A percentile compares a stretch with the other conserved stretches of the same genome.
phyloP scores from a whole-genome alignment of 2,113 vertebrate species.

The Ginglymostoma cirratum region DNA sequence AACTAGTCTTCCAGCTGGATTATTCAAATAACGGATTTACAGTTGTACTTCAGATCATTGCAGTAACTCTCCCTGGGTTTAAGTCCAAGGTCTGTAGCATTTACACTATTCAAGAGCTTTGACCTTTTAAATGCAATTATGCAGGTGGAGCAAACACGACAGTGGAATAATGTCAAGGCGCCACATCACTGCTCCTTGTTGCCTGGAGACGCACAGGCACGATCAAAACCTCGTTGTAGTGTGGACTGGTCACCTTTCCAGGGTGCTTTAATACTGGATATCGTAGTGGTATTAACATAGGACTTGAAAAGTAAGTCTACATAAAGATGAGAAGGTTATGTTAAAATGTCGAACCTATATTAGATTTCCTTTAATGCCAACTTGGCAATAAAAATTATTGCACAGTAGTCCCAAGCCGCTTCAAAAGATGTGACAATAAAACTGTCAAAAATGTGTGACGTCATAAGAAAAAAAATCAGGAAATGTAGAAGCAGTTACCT shows the following conservation, averaged over 20 bases:
- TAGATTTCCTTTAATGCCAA: not conserved
- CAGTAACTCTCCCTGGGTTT: not conserved
- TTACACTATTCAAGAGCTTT: not conserved
- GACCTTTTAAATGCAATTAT: conserved; percentile 27
- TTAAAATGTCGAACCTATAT: not conserved
- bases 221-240: not conserved
- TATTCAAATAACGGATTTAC: conserved; percentile 7
- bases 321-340: not conserved
- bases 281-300: not conserved
- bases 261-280: not conserved
- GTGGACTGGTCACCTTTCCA: not conserved
- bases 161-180: conserved; percentile 6
- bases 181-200: conserved; percentile 1
- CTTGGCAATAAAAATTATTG: not conserved
- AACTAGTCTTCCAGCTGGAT: not conserved
- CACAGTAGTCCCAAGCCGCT: not conserved
- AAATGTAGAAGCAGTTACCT: not conserved
- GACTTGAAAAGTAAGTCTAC: not conserved
- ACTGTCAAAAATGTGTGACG: not conserved
- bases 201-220: not conserved
- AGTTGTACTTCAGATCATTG: not conserved
- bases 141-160: conserved; percentile 22
- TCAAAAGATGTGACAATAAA: not conserved
- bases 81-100: conserved; percentile 18
- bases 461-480: not conserved